phyloP scores from a whole-genome alignment of 92 coral and sea anemone species.

The Heteractis magnifica region DNA sequence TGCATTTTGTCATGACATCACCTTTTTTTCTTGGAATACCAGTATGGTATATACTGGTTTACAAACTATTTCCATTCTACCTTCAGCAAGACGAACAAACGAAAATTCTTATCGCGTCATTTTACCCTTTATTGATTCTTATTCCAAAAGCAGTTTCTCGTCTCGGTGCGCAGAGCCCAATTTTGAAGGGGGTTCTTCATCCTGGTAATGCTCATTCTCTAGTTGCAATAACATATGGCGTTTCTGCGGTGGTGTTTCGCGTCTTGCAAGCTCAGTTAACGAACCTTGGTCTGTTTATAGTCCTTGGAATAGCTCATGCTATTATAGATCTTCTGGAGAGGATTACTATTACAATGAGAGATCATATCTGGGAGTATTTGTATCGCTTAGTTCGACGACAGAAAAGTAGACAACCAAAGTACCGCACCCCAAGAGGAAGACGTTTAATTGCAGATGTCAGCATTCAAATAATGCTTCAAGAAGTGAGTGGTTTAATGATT shows the following conservation, averaged over 20 bases:
- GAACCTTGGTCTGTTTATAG: conserved; percentile 46
- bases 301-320: conserved; percentile 61
- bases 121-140: conserved; percentile 43
- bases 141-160: conserved; percentile 56
- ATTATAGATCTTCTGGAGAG: conserved; percentile 52
- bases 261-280: conserved; percentile 71
- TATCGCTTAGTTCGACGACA: conserved; percentile 32
- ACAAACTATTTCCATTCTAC: conserved; percentile 47
- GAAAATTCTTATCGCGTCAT: conserved; percentile 39
- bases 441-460: conserved; percentile 74
- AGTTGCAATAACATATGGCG: conserved; percentile 40
- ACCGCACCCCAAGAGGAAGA: conserved; percentile 63
- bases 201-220: conserved; percentile 50
- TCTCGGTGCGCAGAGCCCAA: conserved; percentile 35
- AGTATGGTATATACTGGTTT: conserved; percentile 33
- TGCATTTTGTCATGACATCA: conserved; percentile 30
- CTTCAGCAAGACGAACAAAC: conserved; percentile 18
- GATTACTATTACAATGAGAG: conserved; percentile 59
- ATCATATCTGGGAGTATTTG: conserved; percentile 59
- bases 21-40: conserved; percentile 57
- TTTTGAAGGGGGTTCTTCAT: conserved; percentile 36
- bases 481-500: conserved; percentile 50
- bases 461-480: conserved; percentile 66
- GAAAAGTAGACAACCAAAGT: conserved; percentile 19
- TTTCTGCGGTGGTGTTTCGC: conserved; percentile 48